phyloP scores from a whole-genome alignment of 2,797 vertebrate species.

The Cirrhinus molitorella region DNA sequence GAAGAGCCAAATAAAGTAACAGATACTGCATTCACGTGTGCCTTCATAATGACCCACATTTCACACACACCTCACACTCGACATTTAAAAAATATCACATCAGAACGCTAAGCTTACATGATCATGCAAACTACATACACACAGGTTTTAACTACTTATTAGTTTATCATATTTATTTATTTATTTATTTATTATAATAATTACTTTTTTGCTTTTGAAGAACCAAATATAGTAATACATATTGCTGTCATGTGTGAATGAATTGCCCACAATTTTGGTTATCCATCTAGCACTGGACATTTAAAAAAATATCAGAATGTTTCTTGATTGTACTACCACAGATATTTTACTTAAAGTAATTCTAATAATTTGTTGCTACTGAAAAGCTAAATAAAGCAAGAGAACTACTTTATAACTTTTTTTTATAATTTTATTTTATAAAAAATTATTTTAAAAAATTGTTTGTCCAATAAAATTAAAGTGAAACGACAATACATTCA shows the following conservation, averaged over 20 bases:
- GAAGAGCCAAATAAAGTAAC: slow-evolving; percentile 51
- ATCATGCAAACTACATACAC: neutral
- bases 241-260: neutral
- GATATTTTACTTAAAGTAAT: too few species aligned
- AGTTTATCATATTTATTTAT: too few species aligned
- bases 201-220: neutral
- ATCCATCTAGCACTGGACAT: too few species aligned
- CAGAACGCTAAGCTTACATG: neutral
- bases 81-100: slow-evolving; percentile 19
- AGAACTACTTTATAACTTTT: too few species aligned
- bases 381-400: neutral
- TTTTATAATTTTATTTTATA: too few species aligned
- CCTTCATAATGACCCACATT: slow-evolving; percentile 36
- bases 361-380: neutral
- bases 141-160: neutral
- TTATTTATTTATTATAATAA: neutral
- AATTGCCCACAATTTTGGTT: neutral
- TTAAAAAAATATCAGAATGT: too few species aligned
- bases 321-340: too few species aligned
- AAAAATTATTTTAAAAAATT: too few species aligned
- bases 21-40: slow-evolving; percentile 43
- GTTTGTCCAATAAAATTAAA: too few species aligned
- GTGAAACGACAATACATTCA: neutral
- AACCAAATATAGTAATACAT: neutral
- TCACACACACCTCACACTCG: slow-evolving; percentile 11